Conservation (phyloP, 2,888 invertebrate genomes). For the Philereme vetulata region DNA sequence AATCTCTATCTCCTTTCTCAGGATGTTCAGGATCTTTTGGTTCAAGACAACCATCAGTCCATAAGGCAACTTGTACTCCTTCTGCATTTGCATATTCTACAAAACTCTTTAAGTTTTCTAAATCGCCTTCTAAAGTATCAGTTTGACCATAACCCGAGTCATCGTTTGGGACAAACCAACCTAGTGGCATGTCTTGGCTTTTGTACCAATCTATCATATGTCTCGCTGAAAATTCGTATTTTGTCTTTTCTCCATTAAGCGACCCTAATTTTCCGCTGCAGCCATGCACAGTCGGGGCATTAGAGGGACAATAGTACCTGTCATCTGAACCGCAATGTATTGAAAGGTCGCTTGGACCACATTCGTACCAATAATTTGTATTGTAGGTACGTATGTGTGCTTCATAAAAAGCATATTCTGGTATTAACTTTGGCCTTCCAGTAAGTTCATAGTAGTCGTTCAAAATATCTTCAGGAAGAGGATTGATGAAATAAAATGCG, state of each 20-base stretch:
- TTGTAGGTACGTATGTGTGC: conserved; percentile 77
- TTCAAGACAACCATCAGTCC: conserved; percentile 73
- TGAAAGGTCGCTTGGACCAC: conserved; percentile 21
- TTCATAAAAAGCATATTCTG: conserved; percentile 73
- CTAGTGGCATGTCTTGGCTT: conserved; percentile 69
- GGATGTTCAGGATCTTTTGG: conserved; percentile 68
- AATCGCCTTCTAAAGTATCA: conserved; percentile 67
- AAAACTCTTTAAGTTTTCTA: conserved; percentile 68
- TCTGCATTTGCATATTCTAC: conserved; percentile 60
- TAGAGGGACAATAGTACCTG: conserved; percentile 67
- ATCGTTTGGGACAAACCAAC: conserved; percentile 77
- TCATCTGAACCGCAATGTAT: conserved; percentile 58
- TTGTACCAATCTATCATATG: conserved; percentile 76
- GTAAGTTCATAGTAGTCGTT: conserved; percentile 74
- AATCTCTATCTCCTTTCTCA: conserved; percentile 74
- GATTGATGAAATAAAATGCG: conserved; percentile 70
- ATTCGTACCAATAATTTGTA: conserved; percentile 75
- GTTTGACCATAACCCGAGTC: conserved; percentile 77
- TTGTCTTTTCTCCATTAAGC: conserved; percentile 72
- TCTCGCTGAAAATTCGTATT: conserved; percentile 77
- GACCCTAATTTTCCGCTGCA: conserved; percentile 71
- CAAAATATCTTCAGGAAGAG: conserved; percentile 59
- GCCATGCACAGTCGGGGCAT: conserved; percentile 62
- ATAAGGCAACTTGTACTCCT: conserved; percentile 71
- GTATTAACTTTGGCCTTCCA: conserved; percentile 69